Evolutionary conservation across 2,797 vertebrate species (phyloP), one percentile per base, ranked within the genome.

Genomic region (Macropodus opercularis): DNA sequence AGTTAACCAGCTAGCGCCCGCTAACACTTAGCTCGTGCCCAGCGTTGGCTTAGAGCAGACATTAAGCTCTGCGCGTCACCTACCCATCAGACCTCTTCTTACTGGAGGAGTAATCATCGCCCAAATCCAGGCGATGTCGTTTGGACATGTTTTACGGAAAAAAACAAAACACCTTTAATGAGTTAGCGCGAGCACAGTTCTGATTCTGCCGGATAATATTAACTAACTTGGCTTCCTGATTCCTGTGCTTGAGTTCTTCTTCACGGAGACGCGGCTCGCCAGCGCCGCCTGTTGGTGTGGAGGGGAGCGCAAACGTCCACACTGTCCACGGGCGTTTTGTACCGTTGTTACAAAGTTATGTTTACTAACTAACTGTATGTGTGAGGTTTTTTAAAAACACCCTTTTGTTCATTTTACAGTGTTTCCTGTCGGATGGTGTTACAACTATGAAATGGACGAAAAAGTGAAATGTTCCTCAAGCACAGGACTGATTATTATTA

Each of bases 11-110:
- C 70, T 68, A 70, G 69, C 70, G 62, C 11, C 21, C 6, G 81
- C 81, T 80, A 83, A 54, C 56, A 40, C 49, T 26, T 60, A 48
- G 72, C 63, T 53, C 10, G 29, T 60, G 19, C 3, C 47, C 44
- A 10, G 52, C 49, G 19, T 61, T n/a, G n/a, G n/a, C n/a, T n/a
- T 64, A 32, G 34, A 40, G 47, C 38, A 23, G 22, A 41, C 6
- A 24, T 18, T 39, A 11, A 50, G 7, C 3, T 1, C 3, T 13
- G 3, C 6, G 69, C 48, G 53, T 29, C 54, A 63, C 94, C 79
- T 80, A 95, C 95, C 95, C 95, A 15, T 96, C 95, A 66, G 93
- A 88, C 72, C 94, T 90, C 77, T 96, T 97, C 92, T 96, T 97
- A 70, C 66, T 94, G 54, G 94, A 87, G 56, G 91, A 91, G 77